Evolutionary conservation across 2,888 invertebrate species (phyloP).

Genomic region (Drosophila hamatofila): DNA sequence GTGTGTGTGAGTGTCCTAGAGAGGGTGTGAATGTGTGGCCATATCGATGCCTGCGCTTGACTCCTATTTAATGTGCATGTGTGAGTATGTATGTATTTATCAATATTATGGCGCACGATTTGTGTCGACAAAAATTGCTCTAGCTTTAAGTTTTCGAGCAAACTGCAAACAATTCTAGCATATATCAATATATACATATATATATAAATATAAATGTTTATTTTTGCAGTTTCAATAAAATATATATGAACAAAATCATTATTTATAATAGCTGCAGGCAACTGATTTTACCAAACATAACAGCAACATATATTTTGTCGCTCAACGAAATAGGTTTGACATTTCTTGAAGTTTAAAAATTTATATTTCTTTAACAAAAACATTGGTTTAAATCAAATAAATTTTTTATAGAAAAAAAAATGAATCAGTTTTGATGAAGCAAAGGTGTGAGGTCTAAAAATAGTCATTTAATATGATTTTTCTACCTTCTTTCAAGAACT

Average conservation of each 20-base stretch:
- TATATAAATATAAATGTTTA: neutral
- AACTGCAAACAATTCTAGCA: neutral
- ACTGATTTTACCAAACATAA: neutral
- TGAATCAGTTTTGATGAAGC: too few species aligned
- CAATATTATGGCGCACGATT: neutral
- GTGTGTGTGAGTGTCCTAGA: neutral
- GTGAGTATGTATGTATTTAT: neutral
- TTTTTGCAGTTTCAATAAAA: neutral
- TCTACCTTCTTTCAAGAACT: too few species aligned
- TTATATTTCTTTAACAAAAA: too few species aligned
- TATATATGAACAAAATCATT: neutral
- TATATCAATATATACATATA: neutral
- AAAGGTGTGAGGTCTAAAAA: too few species aligned
- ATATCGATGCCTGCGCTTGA: conserved; percentile 23
- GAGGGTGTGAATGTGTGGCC: conserved; percentile 11
- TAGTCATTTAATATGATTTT: too few species aligned
- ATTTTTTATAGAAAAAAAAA: too few species aligned
- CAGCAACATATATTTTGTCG: neutral
- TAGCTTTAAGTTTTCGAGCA: neutral
- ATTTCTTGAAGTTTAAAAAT: too few species aligned
- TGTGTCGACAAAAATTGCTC: neutral
- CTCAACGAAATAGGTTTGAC: too few species aligned
- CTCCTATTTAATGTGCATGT: conserved; percentile 4
- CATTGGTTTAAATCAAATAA: too few species aligned
- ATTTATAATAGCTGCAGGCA: neutral